These are phyloP conservation scores for Ranitomeya imitator DNA, from an alignment of 2,113 vertebrate species.

Conservation along the genomic window DNA sequence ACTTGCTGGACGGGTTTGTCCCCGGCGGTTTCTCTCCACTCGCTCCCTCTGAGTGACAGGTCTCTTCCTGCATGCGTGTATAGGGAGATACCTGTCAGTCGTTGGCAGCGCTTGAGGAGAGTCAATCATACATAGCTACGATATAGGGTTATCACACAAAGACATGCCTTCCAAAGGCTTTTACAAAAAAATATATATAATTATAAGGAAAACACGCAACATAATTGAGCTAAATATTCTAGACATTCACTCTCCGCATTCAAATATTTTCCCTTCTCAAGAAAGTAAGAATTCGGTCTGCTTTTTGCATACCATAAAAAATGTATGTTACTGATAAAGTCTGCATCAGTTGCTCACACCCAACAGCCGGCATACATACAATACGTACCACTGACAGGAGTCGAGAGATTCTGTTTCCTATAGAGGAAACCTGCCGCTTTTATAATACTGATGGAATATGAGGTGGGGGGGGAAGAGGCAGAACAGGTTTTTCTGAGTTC, in stretches of 20 bases:
- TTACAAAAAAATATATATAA: too few relatives aligned
- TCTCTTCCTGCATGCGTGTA: too few relatives aligned
- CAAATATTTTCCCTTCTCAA: not conserved
- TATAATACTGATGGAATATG: not conserved
- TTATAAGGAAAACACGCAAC: not conserved
- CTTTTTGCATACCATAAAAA: not conserved
- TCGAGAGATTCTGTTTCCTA: not conserved
- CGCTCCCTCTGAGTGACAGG: too few relatives aligned
- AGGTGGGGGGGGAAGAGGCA: not conserved
- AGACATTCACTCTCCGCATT: not conserved
- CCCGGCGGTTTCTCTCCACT: too few relatives aligned
- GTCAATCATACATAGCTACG: too few relatives aligned
- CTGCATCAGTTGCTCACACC: not conserved
- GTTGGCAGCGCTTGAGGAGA: too few relatives aligned
- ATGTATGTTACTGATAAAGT: not conserved
- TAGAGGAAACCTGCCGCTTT: not conserved
- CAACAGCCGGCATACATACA: not conserved
- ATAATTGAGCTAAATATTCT: not conserved
- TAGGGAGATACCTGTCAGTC: too few relatives aligned
- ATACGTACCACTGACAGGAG: not conserved
- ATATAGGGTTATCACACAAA: too few relatives aligned
- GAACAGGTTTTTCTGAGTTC: conserved; percentile 7
- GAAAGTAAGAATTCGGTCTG: not conserved
- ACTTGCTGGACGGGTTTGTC: too few relatives aligned
- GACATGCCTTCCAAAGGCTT: too few relatives aligned